Percentiles rank a stretch among this genome's conserved stretches.
Conservation (phyloP, 2,113 vertebrate genomes). For the Pachycephala philippinensis region DNA sequence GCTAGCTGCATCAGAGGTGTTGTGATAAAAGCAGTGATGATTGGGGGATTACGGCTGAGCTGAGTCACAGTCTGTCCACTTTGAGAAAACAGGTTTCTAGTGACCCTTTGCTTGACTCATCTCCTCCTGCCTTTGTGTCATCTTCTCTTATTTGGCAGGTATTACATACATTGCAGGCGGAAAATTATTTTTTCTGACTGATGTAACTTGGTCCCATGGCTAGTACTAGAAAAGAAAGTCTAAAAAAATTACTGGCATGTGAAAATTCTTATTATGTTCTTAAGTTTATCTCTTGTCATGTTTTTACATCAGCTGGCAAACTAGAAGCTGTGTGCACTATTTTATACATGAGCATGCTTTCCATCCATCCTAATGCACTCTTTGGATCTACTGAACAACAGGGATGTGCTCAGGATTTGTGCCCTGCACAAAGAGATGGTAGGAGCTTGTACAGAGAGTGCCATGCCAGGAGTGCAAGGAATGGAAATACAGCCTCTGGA, state of each 20-base stretch:
- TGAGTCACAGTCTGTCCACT: neutral
- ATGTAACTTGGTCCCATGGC: neutral
- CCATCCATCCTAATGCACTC: neutral
- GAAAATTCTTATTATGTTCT: neutral
- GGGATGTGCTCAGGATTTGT: neutral
- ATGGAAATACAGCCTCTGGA: fast-evolving
- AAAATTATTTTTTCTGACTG: neutral
- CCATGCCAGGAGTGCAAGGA: neutral
- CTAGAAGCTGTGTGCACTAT: neutral
- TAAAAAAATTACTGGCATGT: neutral
- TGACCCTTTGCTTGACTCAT: neutral
- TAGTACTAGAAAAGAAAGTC: neutral
- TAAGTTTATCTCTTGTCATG: neutral
- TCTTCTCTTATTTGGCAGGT: neutral
- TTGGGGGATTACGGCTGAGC: neutral
- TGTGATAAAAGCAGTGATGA: neutral
- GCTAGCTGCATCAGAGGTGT: neutral
- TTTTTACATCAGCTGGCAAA: neutral
- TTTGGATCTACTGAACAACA: neutral
- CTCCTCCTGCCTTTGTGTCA: neutral
- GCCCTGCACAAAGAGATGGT: neutral
- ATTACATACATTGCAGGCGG: fast-evolving
- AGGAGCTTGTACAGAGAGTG: neutral
- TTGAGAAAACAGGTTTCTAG: neutral
- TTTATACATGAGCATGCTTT: neutral